phyloP scores from a whole-genome alignment of 1,140 invertebrate genomes.

The Probaryconus sp. region DNA sequence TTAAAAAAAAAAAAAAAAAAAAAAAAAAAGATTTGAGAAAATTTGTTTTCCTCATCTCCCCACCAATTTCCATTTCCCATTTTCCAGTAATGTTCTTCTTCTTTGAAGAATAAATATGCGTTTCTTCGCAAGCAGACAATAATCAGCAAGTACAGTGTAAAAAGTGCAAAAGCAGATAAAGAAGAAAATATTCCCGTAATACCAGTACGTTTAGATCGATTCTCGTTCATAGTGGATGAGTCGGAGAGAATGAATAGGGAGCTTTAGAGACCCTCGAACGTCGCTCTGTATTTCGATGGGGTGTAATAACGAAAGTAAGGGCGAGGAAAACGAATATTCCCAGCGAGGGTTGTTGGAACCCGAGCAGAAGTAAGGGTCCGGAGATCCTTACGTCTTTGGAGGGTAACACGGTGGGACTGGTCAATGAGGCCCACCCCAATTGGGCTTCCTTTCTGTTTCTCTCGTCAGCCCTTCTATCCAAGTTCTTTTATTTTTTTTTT shows the following conservation, averaged over 20 bases:
- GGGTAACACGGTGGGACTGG: slow-evolving; percentile 8
- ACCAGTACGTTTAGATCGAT: slow-evolving; percentile 46
- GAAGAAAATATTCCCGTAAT: slow-evolving; percentile 33
- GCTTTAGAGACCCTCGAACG: slow-evolving; percentile 33
- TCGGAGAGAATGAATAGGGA: slow-evolving; percentile 34
- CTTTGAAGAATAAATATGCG: slow-evolving; percentile 42
- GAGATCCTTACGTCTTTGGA: slow-evolving; percentile 22
- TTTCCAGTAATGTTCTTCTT: not conserved
- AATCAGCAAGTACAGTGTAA: slow-evolving; percentile 55
- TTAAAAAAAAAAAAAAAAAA: too few relatives aligned
- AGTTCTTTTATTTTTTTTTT: not conserved
- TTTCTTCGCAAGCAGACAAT: slow-evolving; percentile 31
- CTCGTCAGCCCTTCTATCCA: not conserved
- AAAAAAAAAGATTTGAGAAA: too few relatives aligned
- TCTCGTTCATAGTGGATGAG: slow-evolving; percentile 18
- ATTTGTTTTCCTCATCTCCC: slow-evolving; percentile 6
- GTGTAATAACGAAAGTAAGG: slow-evolving; percentile 37
- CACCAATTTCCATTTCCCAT: slow-evolving; percentile 34
- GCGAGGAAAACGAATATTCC: slow-evolving; percentile 44
- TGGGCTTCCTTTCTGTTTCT: slow-evolving; percentile 19
- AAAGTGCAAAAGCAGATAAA: slow-evolving; percentile 36
- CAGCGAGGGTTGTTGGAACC: slow-evolving; percentile 45
- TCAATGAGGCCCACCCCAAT: slow-evolving; percentile 37
- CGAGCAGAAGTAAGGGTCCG: slow-evolving; percentile 36
- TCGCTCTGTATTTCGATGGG: slow-evolving; percentile 18